A percentile compares a stretch with the other conserved stretches of the same genome.
phyloP scores from a whole-genome alignment of 2,113 vertebrate genomes.

The Hippopotamus amphibius region DNA sequence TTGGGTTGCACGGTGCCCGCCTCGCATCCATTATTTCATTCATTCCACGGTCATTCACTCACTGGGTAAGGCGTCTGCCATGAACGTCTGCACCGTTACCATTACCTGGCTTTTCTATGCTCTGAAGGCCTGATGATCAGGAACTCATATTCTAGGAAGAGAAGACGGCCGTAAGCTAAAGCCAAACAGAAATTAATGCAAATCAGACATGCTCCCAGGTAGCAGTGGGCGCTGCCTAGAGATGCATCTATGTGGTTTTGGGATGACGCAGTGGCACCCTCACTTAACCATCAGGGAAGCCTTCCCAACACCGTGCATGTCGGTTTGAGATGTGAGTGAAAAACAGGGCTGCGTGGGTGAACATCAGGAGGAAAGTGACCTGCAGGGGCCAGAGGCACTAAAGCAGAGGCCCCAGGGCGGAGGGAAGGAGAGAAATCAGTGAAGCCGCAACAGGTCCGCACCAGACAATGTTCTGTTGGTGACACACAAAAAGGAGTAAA shows the following conservation, averaged over 20 bases:
- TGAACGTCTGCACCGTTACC: rapidly evolving
- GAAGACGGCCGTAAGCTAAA: neutral
- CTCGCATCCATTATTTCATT: too few relatives aligned
- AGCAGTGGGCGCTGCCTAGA: rapidly evolving
- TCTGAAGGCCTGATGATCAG: neutral
- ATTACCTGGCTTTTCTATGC: rapidly evolving
- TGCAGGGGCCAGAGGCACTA: rapidly evolving
- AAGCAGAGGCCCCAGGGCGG: neutral
- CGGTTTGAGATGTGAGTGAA: rapidly evolving
- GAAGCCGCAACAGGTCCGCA: rapidly evolving
- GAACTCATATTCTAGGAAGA: neutral
- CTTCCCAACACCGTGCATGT: rapidly evolving
- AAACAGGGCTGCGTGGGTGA: rapidly evolving
- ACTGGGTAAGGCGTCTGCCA: rapidly evolving
- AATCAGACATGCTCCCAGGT: rapidly evolving
- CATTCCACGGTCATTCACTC: neutral
- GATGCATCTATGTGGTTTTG: rapidly evolving
- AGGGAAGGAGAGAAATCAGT: too few relatives aligned
- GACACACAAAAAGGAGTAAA: neutral
- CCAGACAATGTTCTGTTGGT: rapidly evolving
- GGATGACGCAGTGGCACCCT: rapidly evolving
- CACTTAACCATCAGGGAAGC: too few relatives aligned
- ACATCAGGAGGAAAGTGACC: neutral
- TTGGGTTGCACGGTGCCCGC: rapidly evolving
- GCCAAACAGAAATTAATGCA: neutral